Evolutionary conservation across 2,888 invertebrate species (phyloP).

Genomic region (Junonia oenone): DNA sequence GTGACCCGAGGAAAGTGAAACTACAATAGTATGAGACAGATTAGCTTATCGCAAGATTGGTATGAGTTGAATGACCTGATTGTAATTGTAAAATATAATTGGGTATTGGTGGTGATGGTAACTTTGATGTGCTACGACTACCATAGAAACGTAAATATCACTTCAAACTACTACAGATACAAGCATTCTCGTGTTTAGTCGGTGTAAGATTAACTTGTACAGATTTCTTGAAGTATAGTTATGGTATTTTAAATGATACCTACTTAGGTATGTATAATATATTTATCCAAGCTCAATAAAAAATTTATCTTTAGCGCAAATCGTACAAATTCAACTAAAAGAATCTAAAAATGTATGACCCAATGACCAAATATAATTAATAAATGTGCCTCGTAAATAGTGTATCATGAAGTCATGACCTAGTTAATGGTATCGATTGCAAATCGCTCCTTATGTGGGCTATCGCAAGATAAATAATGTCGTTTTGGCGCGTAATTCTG

Average conservation of each 20-base stretch:
- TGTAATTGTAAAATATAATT: not conserved
- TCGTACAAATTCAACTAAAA: not conserved
- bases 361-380: not conserved
- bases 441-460: slow-evolving; percentile 36
- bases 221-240: too few relatives aligned
- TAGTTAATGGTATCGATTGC: slow-evolving; percentile 28
- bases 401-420: slow-evolving; percentile 13
- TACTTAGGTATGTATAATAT: too few relatives aligned
- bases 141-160: too few relatives aligned
- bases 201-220: too few relatives aligned
- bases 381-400: slow-evolving; percentile 7
- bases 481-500: slow-evolving; percentile 28
- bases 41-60: not conserved
- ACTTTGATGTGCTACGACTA: not conserved
- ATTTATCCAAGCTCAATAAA: too few relatives aligned
- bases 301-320: too few relatives aligned
- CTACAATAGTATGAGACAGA: slow-evolving; percentile 9
- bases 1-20: slow-evolving; percentile 25
- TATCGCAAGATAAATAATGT: slow-evolving; percentile 37
- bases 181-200: too few relatives aligned
- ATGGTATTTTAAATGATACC: too few relatives aligned
- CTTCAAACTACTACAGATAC: too few relatives aligned
- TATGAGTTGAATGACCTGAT: not conserved
- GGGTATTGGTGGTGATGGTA: too few relatives aligned
- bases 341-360: too few relatives aligned